Percentiles rank a stretch among this genome's conserved stretches.
Conservation (phyloP, 2,113 vertebrate genomes). For the Anolis sagrei region DNA sequence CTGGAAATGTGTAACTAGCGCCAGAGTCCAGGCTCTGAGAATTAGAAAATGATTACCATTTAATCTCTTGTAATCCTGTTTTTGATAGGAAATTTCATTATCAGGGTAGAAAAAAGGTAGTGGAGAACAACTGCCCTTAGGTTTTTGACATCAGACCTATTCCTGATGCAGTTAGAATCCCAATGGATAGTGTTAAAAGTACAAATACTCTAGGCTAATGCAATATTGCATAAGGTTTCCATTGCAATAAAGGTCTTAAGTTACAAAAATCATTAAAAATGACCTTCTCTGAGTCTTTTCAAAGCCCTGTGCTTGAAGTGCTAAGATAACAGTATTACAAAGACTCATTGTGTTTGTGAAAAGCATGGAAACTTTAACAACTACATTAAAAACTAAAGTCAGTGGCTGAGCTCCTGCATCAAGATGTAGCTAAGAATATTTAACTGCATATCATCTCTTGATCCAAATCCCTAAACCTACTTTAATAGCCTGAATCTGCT, state of each 20-base stretch:
- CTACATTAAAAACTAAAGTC: not conserved
- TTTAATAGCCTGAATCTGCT: too few relatives aligned
- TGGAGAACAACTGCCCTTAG: not conserved
- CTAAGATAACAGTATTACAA: not conserved
- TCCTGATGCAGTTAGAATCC: constrained; percentile 6
- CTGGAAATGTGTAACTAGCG: not conserved
- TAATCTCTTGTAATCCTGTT: constrained; percentile 1
- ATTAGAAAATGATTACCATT: not conserved
- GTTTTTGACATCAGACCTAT: constrained; percentile 10
- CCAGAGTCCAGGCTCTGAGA: not conserved
- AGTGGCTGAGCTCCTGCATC: not conserved
- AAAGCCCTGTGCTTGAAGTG: not conserved
- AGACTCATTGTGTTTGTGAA: not conserved
- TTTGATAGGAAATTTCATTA: not conserved
- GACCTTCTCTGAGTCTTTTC: not conserved
- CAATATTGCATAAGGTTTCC: not conserved
- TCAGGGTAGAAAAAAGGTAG: not conserved
- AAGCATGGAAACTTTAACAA: not conserved
- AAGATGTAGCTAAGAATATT: not conserved
- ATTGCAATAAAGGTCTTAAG: not conserved
- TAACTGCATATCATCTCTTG: not conserved
- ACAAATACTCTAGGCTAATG: not conserved
- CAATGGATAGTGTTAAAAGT: not conserved
- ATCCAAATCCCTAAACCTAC: too few relatives aligned
- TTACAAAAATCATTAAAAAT: constrained; percentile 17